Evolutionary conservation across 2,888 invertebrate species (phyloP).

Genomic region (Imbricaverruca yamaguchii): DNA sequence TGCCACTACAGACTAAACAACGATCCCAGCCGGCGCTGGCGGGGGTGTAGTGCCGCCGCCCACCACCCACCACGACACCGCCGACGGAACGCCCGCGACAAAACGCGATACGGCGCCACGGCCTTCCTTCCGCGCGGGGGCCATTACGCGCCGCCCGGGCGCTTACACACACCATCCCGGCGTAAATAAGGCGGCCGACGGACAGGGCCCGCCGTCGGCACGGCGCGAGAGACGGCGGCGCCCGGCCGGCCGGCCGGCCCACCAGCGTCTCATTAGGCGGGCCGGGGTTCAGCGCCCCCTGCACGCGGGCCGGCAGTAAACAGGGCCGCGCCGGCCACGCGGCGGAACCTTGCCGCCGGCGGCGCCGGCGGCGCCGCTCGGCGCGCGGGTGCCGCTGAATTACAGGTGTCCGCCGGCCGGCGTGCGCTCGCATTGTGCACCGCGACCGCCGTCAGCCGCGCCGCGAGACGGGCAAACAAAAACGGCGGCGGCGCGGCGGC

Average conservation of each 20-base stretch:
- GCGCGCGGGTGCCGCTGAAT: conserved; percentile 3
- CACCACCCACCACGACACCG: no score
- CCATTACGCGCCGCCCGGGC: neutral
- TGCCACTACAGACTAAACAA: no score
- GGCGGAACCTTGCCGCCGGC: conserved; percentile 7
- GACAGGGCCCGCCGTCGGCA: neutral
- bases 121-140: neutral
- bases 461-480: neutral
- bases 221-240: neutral
- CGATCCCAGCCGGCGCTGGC: no score
- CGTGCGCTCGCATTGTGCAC: neutral
- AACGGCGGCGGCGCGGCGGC: neutral
- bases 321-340: neutral
- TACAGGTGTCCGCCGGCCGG: conserved; percentile 19
- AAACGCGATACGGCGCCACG: neutral
- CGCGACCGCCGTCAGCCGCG: neutral
- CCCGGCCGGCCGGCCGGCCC: neutral
- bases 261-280: neutral
- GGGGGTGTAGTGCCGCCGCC: no score
- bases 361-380: neutral
- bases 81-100: neutral
- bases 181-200: no score
- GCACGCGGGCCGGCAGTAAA: neutral
- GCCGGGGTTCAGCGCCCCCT: neutral
- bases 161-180: neutral